Conservation (phyloP, 2,797 vertebrate genomes). For the Numenius phaeopus region DNA sequence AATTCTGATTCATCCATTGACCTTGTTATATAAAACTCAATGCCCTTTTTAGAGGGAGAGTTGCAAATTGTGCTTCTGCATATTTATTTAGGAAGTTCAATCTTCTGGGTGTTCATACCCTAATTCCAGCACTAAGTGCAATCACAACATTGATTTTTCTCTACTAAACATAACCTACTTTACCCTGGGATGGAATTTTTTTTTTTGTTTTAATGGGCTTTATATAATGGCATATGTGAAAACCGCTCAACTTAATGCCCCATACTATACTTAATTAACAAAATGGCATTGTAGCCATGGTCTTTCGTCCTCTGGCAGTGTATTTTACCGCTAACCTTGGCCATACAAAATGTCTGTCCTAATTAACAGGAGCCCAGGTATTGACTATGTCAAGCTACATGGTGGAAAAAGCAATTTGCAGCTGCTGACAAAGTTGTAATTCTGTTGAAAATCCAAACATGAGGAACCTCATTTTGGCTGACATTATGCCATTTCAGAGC, state of each 20-base stretch:
- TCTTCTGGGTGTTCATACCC: slow-evolving; percentile 45
- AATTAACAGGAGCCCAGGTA: slow-evolving; percentile 11
- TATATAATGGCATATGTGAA: slow-evolving; percentile 14
- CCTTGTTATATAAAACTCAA: slow-evolving; percentile 69
- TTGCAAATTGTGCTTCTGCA: slow-evolving; percentile 30
- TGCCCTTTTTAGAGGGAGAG: slow-evolving; percentile 42
- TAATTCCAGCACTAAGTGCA: slow-evolving; percentile 64
- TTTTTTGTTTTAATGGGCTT: slow-evolving; percentile 34
- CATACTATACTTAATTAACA: slow-evolving; percentile 20
- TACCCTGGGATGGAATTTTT: slow-evolving; percentile 29
- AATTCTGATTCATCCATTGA: slow-evolving; percentile 64
- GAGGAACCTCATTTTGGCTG: not conserved
- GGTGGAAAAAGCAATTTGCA: slow-evolving; percentile 13
- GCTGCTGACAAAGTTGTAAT: not conserved
- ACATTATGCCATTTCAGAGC: not conserved
- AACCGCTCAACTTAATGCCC: slow-evolving; percentile 14
- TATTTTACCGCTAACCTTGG: not conserved
- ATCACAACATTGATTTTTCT: slow-evolving; percentile 71
- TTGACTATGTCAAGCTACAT: not conserved
- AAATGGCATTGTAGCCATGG: not conserved
- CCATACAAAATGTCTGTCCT: not conserved
- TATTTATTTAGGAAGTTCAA: slow-evolving; percentile 61
- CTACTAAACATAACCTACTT: slow-evolving; percentile 58
- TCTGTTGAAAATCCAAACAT: not conserved
- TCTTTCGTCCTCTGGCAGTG: not conserved